Evolutionary conservation across 2,888 invertebrate species (phyloP), one percentile per base, ranked within the genome.

Genomic region (Stenodema calcarata): DNA sequence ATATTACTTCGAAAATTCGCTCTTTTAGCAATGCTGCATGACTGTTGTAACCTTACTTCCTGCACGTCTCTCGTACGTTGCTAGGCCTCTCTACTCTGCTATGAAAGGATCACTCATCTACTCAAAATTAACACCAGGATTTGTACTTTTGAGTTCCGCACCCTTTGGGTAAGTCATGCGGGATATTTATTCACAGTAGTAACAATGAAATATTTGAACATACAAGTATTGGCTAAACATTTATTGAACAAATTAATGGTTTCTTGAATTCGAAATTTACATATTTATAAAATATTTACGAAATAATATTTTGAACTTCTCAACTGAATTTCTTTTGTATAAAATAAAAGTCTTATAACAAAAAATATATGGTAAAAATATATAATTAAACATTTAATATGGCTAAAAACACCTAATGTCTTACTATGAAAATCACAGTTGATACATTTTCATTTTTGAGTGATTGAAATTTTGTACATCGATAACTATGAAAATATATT

Each of bases 321-420:
- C 62, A 62, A 18, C 62, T 62, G 62, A 23, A 62, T 62, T 62
- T 30, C 18, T 73, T 18, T 73, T 41, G 82, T 82, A 82, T 69
- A 82, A 82, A 82, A 82, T 82, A 82, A 12, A 82, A 82, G 82
- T 82, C 82, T 82, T 41, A 41, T 82, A 62, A 62, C 69, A 62
- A 27, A 62, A 82, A 80, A 54, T 28, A 85, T 75, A 75, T 87
- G 79, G 80, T 18, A 82, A 86, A 88, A 80, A 79, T 83, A 87
- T 82, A 86, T 47, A 84, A 75, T 81, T 47, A 86, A 78, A 83
- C 82, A 84, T 70, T 86, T 87, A 86, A 73, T 86, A 88, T 87
- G 88, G 88, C 88, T 85, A 86, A 82, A 87, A 87, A 87, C 54
- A 73, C 86, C 87, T 87, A 87, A 86, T 87, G 84, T 86, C 86